phyloP scores from a whole-genome alignment of 2,797 vertebrate species.

The Pantherophis vulpinus region DNA sequence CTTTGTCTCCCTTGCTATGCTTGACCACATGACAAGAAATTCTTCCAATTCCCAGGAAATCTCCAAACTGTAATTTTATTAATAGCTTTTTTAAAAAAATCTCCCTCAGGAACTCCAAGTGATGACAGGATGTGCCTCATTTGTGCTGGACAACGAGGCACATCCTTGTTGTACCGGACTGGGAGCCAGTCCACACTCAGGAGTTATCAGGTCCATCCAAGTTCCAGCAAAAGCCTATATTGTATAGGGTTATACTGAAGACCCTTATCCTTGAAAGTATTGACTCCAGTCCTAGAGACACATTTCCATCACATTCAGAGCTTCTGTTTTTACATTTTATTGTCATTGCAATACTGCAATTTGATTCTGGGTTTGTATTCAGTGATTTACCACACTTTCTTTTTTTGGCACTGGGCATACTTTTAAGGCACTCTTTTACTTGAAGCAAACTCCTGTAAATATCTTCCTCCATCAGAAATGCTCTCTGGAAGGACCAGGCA shows the following conservation, averaged over 20 bases:
- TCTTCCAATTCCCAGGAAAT: neutral
- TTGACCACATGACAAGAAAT: neutral
- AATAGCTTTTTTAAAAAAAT: neutral
- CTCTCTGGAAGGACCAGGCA: neutral
- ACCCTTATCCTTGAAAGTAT: too few relatives aligned
- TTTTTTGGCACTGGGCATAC: neutral
- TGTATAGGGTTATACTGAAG: neutral
- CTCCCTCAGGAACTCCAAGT: neutral
- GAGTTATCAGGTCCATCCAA: too few relatives aligned
- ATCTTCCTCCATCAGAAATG: neutral
- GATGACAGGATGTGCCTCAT: neutral
- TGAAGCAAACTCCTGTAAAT: fast-evolving
- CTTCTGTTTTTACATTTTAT: neutral
- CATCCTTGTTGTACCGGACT: too few relatives aligned
- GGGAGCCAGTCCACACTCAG: neutral
- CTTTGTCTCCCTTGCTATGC: too few relatives aligned
- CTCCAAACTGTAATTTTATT: neutral
- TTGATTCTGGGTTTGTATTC: neutral
- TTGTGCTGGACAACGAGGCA: neutral
- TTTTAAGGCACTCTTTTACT: neutral
- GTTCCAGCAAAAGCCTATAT: neutral
- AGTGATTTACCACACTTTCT: neutral
- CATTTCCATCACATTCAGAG: neutral
- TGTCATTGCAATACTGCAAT: neutral
- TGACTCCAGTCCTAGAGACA: neutral